Evolutionary conservation across 2,888 invertebrate species (phyloP).

Genomic region (Cosmia trapezina): DNA sequence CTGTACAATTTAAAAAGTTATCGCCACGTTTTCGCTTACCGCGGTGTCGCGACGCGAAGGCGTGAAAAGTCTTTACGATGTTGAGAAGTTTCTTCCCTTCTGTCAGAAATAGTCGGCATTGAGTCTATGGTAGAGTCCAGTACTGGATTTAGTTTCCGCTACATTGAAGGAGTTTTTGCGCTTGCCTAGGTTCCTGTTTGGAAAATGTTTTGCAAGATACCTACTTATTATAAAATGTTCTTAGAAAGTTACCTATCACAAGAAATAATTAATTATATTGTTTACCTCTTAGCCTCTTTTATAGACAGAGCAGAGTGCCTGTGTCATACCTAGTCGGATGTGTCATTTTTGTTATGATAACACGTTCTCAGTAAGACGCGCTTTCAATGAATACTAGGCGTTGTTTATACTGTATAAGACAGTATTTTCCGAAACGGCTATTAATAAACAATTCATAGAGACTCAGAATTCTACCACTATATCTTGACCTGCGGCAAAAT

Average conservation of each 20-base stretch:
- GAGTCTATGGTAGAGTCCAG: not conserved
- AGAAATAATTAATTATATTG: conserved; percentile 6
- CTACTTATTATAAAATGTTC: not conserved
- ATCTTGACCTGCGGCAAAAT: conserved; percentile 29
- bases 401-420: conserved; percentile 59
- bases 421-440: conserved; percentile 46
- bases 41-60: no score
- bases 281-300: not conserved
- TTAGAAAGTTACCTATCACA: not conserved
- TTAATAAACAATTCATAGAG: conserved; percentile 40
- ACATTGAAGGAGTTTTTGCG: not conserved
- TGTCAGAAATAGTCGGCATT: not conserved
- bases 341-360: conserved; percentile 59
- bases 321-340: conserved; percentile 46
- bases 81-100: not conserved
- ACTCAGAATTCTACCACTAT: not conserved
- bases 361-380: conserved; percentile 49
- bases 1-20: no score
- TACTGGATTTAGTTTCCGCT: not conserved
- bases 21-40: no score
- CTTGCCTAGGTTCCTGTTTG: no score
- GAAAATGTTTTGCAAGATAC: not conserved
- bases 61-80: no score
- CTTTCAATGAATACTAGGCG: conserved; percentile 53
- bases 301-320: not conserved